Evolutionary conservation across 2,888 invertebrate species (phyloP).

Genomic region (Oegoconia quadripuncta): DNA sequence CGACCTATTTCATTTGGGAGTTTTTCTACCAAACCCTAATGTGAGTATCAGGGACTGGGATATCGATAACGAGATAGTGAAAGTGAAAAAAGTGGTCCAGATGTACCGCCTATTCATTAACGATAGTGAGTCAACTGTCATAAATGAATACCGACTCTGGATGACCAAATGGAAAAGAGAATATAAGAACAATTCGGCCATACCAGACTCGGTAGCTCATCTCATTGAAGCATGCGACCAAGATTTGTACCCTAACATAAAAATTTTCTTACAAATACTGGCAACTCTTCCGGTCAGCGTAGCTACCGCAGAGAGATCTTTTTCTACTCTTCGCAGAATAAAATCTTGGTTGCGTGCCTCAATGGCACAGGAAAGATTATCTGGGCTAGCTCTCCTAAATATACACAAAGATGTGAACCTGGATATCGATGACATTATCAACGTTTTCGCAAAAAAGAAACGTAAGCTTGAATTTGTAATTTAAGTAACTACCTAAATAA

Average conservation of each 20-base stretch:
- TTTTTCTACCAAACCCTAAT: constrained; percentile 10
- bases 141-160: constrained; percentile 16
- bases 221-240: constrained; percentile 13
- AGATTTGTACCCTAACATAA: constrained; percentile 15
- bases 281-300: constrained; percentile 16
- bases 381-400: constrained; percentile 16
- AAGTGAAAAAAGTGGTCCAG: constrained; percentile 11
- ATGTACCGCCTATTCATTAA: constrained; percentile 11
- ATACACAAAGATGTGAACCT: constrained; percentile 12
- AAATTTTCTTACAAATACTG: constrained; percentile 14
- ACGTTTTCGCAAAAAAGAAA: constrained; percentile 15
- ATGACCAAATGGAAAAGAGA: constrained; percentile 15
- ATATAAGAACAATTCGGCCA: constrained; percentile 11
- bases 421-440: constrained; percentile 11
- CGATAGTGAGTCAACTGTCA: constrained; percentile 13
- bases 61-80: constrained; percentile 8
- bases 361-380: constrained; percentile 11
- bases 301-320: constrained; percentile 16
- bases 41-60: constrained; percentile 4
- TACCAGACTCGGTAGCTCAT: constrained; percentile 15
- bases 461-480: constrained; percentile 11
- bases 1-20: constrained; percentile 13
- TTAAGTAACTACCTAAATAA: too few relatives aligned
- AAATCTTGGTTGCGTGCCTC: constrained; percentile 16
- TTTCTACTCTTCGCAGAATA: constrained; percentile 15